Base-by-base conservation (phyloP, 2,888 invertebrate genomes). In the Drosophila lutescens region DNA sequence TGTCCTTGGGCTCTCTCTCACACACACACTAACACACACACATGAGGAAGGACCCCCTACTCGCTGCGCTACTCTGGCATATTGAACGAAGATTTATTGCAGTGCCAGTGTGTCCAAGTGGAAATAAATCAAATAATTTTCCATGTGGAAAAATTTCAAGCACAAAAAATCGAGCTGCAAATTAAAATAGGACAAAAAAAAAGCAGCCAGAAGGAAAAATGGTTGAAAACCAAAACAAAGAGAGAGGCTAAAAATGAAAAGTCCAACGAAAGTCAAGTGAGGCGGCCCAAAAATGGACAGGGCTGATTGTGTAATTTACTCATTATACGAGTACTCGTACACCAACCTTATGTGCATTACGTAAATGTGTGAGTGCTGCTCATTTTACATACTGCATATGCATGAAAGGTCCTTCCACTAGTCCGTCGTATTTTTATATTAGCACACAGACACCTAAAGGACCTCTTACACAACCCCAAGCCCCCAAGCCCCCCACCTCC, bases 41-140 rank as follows among this genome's bases (percentile, higher is more conserved):
- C 75, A 76, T 71, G 41, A 47, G 73, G 60, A 15, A 53, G 41
- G 60, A 49, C 61, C 55, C 55, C 55, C 56, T 59, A 32, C 69
- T 50, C 55, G 57, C 79, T 53, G 62, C 77, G 78, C 69, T 71
- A 70, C 83, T 87, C 78, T 84, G 84, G 75, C 82, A 87, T 86
- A 90, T 89, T 89, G 90, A 90, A 90, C 84, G 88, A 90, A 90
- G 89, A 90, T 90, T 90, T 90, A 90, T 90, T 89, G 80, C 89
- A 80, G 76, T 90, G 90, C 86, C 86, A 90, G 76, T 82, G 79
- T 89, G 88, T 90, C 87, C 89, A 90, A 90, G 83, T 88, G 84
- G 74, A 88, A 89, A 90, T 90, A 90, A 90, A 90, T 90, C 90
- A 90, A 90, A 90, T 88, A 90, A 84, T 90, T 90, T 89, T 84